Conservation (phyloP, 2,888 invertebrate genomes). For the Ectemnius lituratus region DNA sequence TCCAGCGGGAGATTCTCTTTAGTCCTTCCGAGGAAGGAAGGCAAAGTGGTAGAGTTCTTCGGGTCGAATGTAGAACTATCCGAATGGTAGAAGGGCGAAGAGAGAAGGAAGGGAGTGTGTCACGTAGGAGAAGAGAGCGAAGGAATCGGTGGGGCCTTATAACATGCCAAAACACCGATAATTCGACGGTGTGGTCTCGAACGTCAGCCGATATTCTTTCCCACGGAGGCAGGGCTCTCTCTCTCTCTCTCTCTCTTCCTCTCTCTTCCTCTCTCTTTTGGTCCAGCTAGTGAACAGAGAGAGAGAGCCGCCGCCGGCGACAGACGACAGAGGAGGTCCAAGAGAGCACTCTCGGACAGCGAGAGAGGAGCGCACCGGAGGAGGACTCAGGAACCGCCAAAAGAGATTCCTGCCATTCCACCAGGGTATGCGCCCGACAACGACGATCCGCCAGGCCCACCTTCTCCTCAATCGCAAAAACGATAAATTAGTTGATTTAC, state of each 20-base stretch:
- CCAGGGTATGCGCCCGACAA: conserved; percentile 49
- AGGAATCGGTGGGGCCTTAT: conserved; percentile 61
- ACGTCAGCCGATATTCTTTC: conserved; percentile 74
- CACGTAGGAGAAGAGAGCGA: conserved; percentile 18
- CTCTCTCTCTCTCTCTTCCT: too few species aligned
- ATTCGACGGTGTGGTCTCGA: conserved; percentile 77
- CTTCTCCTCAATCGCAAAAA: conserved; percentile 72
- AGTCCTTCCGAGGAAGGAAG: conserved; percentile 50
- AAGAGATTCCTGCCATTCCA: conserved; percentile 75
- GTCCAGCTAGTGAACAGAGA: neutral
- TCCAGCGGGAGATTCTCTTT: conserved; percentile 66
- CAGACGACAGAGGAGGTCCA: conserved; percentile 43
- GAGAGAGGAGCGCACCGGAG: conserved; percentile 18
- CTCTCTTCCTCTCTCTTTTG: neutral
- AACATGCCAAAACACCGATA: conserved; percentile 78
- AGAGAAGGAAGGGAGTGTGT: conserved; percentile 5
- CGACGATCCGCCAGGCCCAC: conserved; percentile 46
- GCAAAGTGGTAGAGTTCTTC: conserved; percentile 22
- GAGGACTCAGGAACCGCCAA: conserved; percentile 61
- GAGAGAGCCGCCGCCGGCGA: conserved; percentile 34
- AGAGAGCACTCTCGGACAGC: too few species aligned
- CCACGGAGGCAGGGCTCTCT: conserved; percentile 64
- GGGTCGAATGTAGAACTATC: conserved; percentile 27
- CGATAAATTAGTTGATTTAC: conserved; percentile 77
- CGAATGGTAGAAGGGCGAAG: conserved; percentile 25